Evolutionary conservation across 2,888 invertebrate genomes (phyloP).

Genomic region (Orchestes rusci): DNA sequence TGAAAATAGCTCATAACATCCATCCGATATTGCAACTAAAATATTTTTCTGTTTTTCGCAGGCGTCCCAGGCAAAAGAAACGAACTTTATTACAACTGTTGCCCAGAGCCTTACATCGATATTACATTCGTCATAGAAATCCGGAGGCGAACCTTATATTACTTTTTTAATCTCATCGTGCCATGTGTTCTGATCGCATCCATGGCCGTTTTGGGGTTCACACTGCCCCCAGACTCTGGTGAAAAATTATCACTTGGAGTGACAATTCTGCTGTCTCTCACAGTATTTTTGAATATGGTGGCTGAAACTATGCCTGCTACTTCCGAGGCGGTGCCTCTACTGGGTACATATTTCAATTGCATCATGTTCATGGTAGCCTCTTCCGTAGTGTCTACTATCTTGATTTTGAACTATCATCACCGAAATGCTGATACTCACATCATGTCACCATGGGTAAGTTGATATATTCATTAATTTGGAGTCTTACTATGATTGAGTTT

Average conservation of each 20-base stretch:
- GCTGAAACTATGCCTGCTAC: slow-evolving; percentile 98
- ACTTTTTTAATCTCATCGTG: slow-evolving; percentile 99
- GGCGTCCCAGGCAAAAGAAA: slow-evolving; percentile 91
- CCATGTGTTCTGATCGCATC: slow-evolving; percentile 98
- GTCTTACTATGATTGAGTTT: background rate
- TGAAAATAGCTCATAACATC: no score
- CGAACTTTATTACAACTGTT: slow-evolving; percentile 93
- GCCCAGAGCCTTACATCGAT: slow-evolving; percentile 95
- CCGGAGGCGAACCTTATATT: slow-evolving; percentile 93
- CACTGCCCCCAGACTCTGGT: slow-evolving; percentile 97
- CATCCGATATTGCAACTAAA: no score
- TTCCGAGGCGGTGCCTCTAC: slow-evolving; percentile 76
- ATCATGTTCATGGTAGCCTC: slow-evolving; percentile 99
- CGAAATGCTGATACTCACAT: slow-evolving; percentile 93
- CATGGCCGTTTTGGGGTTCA: slow-evolving; percentile 97
- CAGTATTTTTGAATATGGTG: slow-evolving; percentile 97
- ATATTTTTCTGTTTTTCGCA: slow-evolving; percentile 37
- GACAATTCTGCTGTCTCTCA: slow-evolving; percentile 93
- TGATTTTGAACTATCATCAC: slow-evolving; percentile 96
- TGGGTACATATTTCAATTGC: slow-evolving; percentile 95
- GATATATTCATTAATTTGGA: background rate
- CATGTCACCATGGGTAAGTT: slow-evolving; percentile 93
- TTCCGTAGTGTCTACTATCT: slow-evolving; percentile 93
- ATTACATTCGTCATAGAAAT: slow-evolving; percentile 96
- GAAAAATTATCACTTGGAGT: slow-evolving; percentile 85